A percentile compares a stretch with the other conserved stretches of the same genome.
phyloP scores from a whole-genome alignment of 2,797 vertebrate species.

The Podarcis lilfordi region DNA sequence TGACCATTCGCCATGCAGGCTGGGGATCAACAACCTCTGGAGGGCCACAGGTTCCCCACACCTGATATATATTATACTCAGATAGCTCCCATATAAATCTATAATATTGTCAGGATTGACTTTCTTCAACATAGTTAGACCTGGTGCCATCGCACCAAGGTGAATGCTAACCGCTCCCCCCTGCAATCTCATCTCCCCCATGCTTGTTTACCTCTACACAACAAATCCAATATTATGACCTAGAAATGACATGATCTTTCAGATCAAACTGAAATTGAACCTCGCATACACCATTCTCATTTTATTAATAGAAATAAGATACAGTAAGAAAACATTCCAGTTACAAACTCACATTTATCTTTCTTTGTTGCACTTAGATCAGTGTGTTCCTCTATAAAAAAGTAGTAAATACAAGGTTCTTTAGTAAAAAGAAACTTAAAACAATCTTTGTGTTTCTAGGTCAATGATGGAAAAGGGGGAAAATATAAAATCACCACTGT shows the following conservation, averaged over 20 bases:
- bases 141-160: not conserved
- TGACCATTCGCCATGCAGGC: too few species aligned
- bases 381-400: conserved; percentile 57
- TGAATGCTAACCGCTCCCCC: not conserved
- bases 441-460: not conserved
- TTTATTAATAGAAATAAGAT: not conserved
- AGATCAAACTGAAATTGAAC: not conserved
- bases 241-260: not conserved
- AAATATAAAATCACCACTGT: not conserved
- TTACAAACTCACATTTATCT: conserved; percentile 57
- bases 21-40: too few species aligned
- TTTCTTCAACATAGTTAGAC: not conserved
- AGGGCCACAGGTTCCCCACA: not conserved
- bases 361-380: conserved; percentile 50
- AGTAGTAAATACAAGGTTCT: not conserved
- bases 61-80: not conserved
- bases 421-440: not conserved
- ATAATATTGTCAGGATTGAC: not conserved
- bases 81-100: not conserved
- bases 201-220: conserved; percentile 35
- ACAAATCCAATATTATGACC: not conserved
- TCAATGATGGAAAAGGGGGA: not conserved
- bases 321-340: conserved; percentile 6
- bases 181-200: not conserved
- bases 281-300: not conserved